Evolutionary conservation across 2,113 vertebrate genomes (phyloP).

Genomic region (Capricornis sumatraensis): DNA sequence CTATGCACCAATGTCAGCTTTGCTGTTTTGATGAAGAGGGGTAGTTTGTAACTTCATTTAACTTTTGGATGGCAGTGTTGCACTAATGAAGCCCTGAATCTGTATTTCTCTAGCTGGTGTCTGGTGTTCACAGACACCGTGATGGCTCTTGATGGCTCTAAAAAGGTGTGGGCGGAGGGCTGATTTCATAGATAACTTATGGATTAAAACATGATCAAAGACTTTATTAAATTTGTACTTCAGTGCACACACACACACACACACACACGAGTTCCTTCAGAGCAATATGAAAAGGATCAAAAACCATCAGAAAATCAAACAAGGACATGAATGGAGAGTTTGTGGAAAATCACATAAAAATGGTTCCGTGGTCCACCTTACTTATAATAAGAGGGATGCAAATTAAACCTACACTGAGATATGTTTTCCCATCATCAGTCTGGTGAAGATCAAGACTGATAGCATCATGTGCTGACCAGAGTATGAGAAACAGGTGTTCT

Average conservation of each 20-base stretch:
- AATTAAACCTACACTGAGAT: background rate
- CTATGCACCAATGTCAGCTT: background rate
- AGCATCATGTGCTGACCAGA: background rate
- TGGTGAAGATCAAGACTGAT: background rate
- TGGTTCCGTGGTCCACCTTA: background rate
- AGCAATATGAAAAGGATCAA: background rate
- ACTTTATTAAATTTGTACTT: constrained; percentile 35
- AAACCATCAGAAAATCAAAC: background rate
- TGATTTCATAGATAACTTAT: background rate
- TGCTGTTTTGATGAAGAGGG: background rate
- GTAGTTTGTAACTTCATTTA: background rate
- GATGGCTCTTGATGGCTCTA: constrained; percentile 16
- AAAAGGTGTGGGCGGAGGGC: background rate
- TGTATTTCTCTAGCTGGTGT: background rate
- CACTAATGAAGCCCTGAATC: constrained; percentile 38
- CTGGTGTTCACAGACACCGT: background rate
- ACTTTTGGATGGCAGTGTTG: constrained; percentile 13
- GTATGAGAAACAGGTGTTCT: background rate
- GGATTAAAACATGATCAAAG: background rate
- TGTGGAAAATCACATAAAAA: background rate
- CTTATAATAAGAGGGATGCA: background rate
- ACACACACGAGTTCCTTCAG: background rate
- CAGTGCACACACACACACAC: background rate
- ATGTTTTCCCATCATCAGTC: background rate
- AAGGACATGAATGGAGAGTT: background rate